Evolutionary conservation across 53 echinoderm and acorn worm species (phyloP).

Genomic region (Mesocentrotus franciscanus): DNA sequence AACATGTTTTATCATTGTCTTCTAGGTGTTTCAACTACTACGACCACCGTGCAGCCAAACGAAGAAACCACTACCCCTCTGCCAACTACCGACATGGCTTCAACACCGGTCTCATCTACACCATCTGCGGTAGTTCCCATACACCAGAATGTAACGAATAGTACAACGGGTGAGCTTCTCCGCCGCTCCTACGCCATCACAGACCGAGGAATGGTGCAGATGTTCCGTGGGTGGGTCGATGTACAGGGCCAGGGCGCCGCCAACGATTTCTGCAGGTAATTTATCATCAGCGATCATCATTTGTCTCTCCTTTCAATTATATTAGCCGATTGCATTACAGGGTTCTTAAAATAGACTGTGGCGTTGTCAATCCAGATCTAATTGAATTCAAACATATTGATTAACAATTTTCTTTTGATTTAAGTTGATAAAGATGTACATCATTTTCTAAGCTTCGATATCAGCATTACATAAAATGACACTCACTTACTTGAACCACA

Average conservation of each 20-base stretch:
- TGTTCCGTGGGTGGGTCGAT: slow-evolving; percentile 75
- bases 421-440: too few relatives aligned
- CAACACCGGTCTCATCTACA: neutral
- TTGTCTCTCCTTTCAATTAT: too few relatives aligned
- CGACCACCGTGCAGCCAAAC: neutral
- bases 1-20: neutral
- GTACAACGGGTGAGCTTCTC: neutral
- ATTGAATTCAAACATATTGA: too few relatives aligned
- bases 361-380: too few relatives aligned
- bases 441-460: too few relatives aligned
- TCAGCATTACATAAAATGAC: too few relatives aligned
- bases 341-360: too few relatives aligned
- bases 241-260: slow-evolving; percentile 77
- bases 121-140: neutral
- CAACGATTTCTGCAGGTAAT: slow-evolving; percentile 76
- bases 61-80: neutral
- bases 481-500: too few relatives aligned
- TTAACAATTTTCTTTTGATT: too few relatives aligned
- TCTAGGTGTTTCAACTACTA: neutral
- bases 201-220: slow-evolving; percentile 63
- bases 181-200: slow-evolving; percentile 64
- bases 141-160: neutral
- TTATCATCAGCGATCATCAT: neutral
- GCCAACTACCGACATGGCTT: neutral
- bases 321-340: too few relatives aligned